Evolutionary conservation across 2,888 invertebrate genomes (phyloP).

Genomic region (Aplocera efformata): DNA sequence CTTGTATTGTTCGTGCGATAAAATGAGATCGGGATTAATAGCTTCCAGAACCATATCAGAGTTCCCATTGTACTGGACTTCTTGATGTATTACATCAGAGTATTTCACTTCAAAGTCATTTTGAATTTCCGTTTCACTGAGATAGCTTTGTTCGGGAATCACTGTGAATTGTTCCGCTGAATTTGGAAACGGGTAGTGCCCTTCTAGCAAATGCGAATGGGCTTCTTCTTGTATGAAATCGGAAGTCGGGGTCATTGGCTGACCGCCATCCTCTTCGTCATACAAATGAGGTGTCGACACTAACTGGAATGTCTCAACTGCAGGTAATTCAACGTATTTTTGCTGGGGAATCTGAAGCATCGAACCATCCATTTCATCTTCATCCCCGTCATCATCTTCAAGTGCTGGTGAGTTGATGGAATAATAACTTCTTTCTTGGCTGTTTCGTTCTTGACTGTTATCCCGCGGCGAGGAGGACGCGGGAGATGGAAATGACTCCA

Average conservation of each 20-base stretch:
- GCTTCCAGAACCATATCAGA: constrained; percentile 48
- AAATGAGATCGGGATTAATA: constrained; percentile 56
- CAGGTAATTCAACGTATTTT: constrained; percentile 81
- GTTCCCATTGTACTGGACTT: constrained; percentile 49
- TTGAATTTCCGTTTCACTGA: constrained; percentile 64
- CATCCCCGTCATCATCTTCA: constrained; percentile 70
- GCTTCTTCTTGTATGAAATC: constrained; percentile 74
- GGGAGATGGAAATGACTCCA: constrained; percentile 75
- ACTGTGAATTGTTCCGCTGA: constrained; percentile 76
- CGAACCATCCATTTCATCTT: constrained; percentile 68
- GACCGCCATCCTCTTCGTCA: constrained; percentile 83
- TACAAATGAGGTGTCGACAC: constrained; percentile 79
- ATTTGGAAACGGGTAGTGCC: constrained; percentile 73
- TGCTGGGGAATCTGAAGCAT: constrained; percentile 72
- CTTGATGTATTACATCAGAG: constrained; percentile 62
- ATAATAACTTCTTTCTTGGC: constrained; percentile 59
- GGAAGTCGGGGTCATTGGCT: constrained; percentile 76
- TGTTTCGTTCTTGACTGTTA: constrained; percentile 64
- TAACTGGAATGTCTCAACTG: constrained; percentile 82
- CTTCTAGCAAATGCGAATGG: constrained; percentile 70
- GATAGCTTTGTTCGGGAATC: constrained; percentile 66
- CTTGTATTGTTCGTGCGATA: constrained; percentile 54
- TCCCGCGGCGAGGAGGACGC: constrained; percentile 75
- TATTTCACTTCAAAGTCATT: constrained; percentile 72
- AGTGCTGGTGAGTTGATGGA: constrained; percentile 66